phyloP scores from a whole-genome alignment of 2,113 vertebrate genomes.

The Plecotus auritus region DNA sequence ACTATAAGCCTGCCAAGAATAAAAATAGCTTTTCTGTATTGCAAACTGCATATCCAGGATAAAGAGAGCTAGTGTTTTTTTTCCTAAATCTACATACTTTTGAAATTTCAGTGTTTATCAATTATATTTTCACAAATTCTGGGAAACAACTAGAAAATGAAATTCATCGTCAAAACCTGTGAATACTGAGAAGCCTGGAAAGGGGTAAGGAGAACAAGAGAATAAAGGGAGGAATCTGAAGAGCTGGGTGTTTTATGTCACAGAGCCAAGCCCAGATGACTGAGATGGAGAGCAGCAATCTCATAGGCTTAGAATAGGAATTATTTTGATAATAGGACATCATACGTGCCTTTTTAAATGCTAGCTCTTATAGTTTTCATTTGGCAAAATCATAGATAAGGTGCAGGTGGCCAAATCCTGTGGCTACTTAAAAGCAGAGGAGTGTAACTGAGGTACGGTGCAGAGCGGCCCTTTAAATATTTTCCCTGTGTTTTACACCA shows the following conservation, averaged over 20 bases:
- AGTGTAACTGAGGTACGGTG: neutral
- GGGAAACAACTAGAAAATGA: neutral
- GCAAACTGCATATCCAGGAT: neutral
- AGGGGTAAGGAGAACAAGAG: neutral
- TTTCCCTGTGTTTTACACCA: neutral
- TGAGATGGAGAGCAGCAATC: neutral
- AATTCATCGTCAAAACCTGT: neutral
- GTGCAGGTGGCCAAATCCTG: neutral
- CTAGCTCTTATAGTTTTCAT: neutral
- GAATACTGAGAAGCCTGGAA: neutral
- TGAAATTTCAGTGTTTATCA: neutral
- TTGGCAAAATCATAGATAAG: neutral
- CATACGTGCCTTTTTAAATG: neutral
- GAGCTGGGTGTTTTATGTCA: neutral
- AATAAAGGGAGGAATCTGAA: neutral
- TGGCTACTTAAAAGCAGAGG: neutral
- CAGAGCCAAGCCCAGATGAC: neutral
- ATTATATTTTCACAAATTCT: conserved; percentile 1
- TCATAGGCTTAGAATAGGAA: neutral
- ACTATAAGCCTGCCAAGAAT: neutral
- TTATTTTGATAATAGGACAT: neutral
- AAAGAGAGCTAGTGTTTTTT: neutral
- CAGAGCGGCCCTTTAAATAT: neutral
- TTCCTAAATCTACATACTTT: conserved; percentile 19
- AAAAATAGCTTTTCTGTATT: neutral